These are phyloP conservation scores for Gymnoscelis rufifasciata DNA, from an alignment of 2,888 invertebrate genomes.

Conservation along the genomic window DNA sequence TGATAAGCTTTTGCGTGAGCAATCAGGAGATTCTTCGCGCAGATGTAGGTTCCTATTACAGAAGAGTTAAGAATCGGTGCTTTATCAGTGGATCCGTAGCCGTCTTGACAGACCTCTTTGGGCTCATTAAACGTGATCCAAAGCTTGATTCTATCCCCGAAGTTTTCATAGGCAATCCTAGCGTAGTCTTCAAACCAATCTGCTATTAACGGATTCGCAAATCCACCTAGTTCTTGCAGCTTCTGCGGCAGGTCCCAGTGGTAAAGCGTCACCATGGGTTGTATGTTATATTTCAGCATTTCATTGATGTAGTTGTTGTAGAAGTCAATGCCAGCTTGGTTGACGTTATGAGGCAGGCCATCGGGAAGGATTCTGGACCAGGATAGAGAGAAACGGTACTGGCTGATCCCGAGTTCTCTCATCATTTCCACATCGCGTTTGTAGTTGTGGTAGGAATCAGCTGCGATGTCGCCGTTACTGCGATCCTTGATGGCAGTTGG, in stretches of 20 bases:
- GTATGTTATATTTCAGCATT: slow-evolving; percentile 78
- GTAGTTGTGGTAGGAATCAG: slow-evolving; percentile 80
- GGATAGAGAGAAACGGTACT: slow-evolving; percentile 77
- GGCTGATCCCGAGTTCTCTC: slow-evolving; percentile 60
- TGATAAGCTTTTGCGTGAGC: slow-evolving; percentile 76
- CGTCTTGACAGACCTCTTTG: slow-evolving; percentile 51
- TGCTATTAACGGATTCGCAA: slow-evolving; percentile 55
- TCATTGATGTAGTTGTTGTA: slow-evolving; percentile 82
- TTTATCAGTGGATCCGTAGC: slow-evolving; percentile 56
- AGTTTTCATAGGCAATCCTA: slow-evolving; percentile 54
- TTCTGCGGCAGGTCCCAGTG: slow-evolving; percentile 77
- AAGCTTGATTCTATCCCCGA: slow-evolving; percentile 70
- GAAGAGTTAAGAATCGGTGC: slow-evolving; percentile 56
- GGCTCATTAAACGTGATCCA: slow-evolving; percentile 82
- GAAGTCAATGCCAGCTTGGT: slow-evolving; percentile 79
- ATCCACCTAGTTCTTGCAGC: slow-evolving; percentile 77
- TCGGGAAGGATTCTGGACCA: slow-evolving; percentile 82
- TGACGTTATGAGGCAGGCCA: slow-evolving; percentile 71
- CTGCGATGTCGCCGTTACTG: slow-evolving; percentile 78
- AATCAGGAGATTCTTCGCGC: slow-evolving; percentile 64
- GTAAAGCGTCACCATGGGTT: slow-evolving; percentile 78
- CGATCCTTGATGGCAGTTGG: slow-evolving; percentile 40
- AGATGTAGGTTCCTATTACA: slow-evolving; percentile 69
- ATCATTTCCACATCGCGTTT: slow-evolving; percentile 75
- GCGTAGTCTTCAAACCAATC: slow-evolving; percentile 75